Conservation (phyloP, 2,113 vertebrate genomes). For the Phasianus colchicus region DNA sequence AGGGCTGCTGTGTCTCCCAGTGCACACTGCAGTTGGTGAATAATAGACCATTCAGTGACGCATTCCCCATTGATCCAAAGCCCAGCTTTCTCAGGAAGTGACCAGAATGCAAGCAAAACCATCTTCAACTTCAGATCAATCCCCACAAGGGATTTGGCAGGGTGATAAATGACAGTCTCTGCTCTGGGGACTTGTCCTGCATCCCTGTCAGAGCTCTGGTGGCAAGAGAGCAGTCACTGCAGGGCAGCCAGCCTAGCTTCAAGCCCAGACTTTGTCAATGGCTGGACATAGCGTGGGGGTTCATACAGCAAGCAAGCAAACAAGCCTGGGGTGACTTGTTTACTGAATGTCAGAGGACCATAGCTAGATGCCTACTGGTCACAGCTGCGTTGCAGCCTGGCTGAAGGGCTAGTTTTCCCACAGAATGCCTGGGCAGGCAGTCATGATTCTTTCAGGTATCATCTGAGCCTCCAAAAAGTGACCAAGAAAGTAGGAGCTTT, state of each 20-base stretch:
- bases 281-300: background rate
- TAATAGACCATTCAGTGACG: constrained; percentile 57
- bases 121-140: constrained; percentile 55
- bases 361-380: background rate
- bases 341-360: constrained; percentile 7
- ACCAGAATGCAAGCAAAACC: constrained; percentile 64
- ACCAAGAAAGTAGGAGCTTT: background rate
- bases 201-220: constrained; percentile 22
- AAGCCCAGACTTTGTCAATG: background rate
- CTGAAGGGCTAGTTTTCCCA: background rate
- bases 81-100: constrained; percentile 47
- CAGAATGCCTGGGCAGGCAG: background rate
- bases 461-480: background rate
- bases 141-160: constrained; percentile 29
- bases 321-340: constrained; percentile 35
- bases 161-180: constrained; percentile 18
- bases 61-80: constrained; percentile 62
- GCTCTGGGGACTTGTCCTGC: background rate
- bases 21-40: constrained; percentile 37
- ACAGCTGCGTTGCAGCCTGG: background rate
- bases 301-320: constrained; percentile 37
- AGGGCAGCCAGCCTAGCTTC: constrained; percentile 34
- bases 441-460: accelerated
- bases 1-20: constrained; percentile 25
- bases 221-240: constrained; percentile 11